Conservation (phyloP, 2,888 invertebrate species). For the Erebia epiphron region DNA sequence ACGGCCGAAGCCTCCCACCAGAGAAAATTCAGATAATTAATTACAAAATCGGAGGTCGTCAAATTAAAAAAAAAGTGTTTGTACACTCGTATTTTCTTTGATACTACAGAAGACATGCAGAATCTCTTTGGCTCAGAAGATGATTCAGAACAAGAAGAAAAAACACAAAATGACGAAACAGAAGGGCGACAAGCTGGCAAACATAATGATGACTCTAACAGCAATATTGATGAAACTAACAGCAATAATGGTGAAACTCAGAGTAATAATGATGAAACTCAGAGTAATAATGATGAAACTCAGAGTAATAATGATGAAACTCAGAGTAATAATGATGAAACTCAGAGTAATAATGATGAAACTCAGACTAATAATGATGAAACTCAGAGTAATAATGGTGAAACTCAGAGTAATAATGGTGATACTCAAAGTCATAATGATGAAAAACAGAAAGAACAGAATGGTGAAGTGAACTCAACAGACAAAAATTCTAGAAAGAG, state of each 20-base stretch:
- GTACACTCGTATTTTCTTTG: too few species aligned
- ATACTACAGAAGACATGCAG: conserved; percentile 4
- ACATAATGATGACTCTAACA: neutral
- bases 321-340: neutral
- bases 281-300: too few species aligned
- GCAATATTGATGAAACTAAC: too few species aligned
- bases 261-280: too few species aligned
- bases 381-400: neutral
- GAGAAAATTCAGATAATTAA: too few species aligned
- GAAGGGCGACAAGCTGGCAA: too few species aligned
- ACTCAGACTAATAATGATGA: neutral
- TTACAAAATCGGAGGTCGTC: too few species aligned
- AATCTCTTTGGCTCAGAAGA: conserved; percentile 9
- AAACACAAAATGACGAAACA: conserved; percentile 2
- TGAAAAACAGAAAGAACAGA: neutral
- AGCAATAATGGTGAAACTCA: neutral
- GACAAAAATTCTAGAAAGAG: neutral
- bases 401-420: neutral
- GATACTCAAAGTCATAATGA: neutral
- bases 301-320: neutral
- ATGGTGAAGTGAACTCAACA: neutral
- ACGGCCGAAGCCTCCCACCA: too few species aligned
- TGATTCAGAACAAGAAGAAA: conserved; percentile 7
- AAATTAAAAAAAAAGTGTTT: too few species aligned
- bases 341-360: neutral